These are phyloP conservation scores for Cettia cetti DNA, from an alignment of 2,113 vertebrate genomes.

Conservation along the genomic window DNA sequence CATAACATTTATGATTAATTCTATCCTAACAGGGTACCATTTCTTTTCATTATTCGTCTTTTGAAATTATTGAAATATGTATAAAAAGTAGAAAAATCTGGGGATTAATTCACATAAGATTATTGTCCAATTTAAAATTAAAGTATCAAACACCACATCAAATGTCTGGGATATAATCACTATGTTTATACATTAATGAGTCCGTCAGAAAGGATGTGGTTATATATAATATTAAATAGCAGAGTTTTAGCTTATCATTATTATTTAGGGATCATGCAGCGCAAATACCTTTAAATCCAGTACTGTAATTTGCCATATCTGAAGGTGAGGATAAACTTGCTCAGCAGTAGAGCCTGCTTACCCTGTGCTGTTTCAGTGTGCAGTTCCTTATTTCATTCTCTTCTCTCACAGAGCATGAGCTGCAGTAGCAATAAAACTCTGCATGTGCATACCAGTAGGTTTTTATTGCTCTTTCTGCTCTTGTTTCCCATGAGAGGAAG, in stretches of 20 bases:
- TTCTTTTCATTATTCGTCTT: neutral
- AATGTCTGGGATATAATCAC: neutral
- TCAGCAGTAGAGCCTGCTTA: neutral
- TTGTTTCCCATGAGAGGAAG: neutral
- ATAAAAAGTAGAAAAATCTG: neutral
- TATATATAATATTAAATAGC: neutral
- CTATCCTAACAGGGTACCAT: neutral
- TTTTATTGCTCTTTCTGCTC: neutral
- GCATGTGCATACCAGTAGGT: neutral
- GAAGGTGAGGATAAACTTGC: conserved; percentile 5
- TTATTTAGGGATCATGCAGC: conserved; percentile 4
- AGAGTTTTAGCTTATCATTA: neutral
- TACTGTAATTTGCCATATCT: neutral
- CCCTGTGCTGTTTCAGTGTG: neutral
- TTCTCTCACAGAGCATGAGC: neutral
- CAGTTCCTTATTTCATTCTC: neutral
- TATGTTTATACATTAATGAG: neutral
- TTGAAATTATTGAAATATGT: neutral
- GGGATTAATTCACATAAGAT: neutral
- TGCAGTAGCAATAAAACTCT: neutral
- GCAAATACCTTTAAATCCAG: neutral
- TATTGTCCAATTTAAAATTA: neutral
- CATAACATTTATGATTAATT: neutral
- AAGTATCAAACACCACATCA: neutral
- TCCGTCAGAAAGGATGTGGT: neutral